Evolutionary conservation across 2,113 vertebrate species (phyloP), one percentile per base, ranked within the genome.

Genomic region (Mastomys natalensis): DNA sequence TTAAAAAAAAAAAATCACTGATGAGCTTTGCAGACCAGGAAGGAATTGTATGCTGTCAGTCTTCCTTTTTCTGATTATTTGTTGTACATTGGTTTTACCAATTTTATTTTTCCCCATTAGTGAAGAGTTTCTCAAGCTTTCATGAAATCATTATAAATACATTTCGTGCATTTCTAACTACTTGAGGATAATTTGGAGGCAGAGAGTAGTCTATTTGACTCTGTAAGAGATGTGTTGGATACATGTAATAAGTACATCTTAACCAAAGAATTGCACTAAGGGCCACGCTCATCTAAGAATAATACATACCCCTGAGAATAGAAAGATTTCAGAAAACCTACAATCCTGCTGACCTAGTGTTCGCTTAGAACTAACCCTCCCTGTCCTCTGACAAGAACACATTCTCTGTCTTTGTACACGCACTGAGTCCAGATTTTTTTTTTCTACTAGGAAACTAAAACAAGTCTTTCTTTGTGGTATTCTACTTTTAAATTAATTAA

Each of bases 261-360:
- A 43, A 17, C 0, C 48, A 40, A 40, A 60, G 12, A 89, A 2
- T 7, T 78, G 5, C 51, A 24, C 4, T 3, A 24, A 31, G 19
- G 31, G 6, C 31, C 10, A 17, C 34, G 0, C 7, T 93, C 7
- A 53, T 55, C 73, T 37, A 40, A 48, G 37, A 9, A 45, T 22
- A 0, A 5, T 10, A 0, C 31, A 3, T 34, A 43, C 2, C 48
- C 9, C 13, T 48, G 24, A 45, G 12, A 12, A 16, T 70, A 68
- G 9, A 40, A 51, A 51, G 51, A 40, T 5, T 13, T 58, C 8
- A 45, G 73, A 1, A 77, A 76, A 40, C 40, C 17, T 53, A 12
- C 22, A 68, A 8, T 13, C 15, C 70, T 68, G 19, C 11, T 81
- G 3, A 60, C 7, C 24, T 4, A 87, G 45, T 7, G 74, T 15